These are phyloP conservation scores for Nephrotoma flavescens DNA, from an alignment of 2,888 invertebrate genomes.

Conservation along the genomic window DNA sequence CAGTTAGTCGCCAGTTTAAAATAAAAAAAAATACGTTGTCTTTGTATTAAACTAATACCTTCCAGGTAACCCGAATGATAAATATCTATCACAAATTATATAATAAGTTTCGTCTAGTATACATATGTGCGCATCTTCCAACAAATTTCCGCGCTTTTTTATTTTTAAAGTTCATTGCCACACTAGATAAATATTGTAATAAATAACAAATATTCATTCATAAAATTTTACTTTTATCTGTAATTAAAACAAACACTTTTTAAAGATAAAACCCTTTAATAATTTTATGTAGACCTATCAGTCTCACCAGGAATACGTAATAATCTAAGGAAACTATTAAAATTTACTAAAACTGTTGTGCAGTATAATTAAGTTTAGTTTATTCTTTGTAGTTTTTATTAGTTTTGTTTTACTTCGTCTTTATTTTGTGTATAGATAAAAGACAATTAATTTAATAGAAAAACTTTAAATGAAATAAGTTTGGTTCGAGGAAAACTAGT, in stretches of 20 bases:
- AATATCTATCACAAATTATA: neutral
- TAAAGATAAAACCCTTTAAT: neutral
- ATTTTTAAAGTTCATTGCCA: neutral
- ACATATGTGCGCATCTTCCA: neutral
- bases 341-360: neutral
- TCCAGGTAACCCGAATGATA: neutral
- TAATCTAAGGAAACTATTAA: neutral
- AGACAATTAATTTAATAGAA: neutral
- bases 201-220: neutral
- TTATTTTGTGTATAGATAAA: neutral
- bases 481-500: neutral
- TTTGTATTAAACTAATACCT: neutral
- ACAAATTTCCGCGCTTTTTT: neutral
- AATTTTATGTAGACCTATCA: neutral
- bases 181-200: neutral
- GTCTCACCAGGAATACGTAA: neutral
- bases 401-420: neutral
- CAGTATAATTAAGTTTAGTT: neutral
- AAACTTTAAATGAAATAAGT: neutral
- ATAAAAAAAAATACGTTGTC: neutral
- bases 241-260: neutral
- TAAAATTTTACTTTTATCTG: neutral
- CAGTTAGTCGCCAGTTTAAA: neutral
- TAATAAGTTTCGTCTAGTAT: neutral
- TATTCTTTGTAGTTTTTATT: neutral